phyloP scores from a whole-genome alignment of 1,140 invertebrate genomes.

The Samia ricini region DNA sequence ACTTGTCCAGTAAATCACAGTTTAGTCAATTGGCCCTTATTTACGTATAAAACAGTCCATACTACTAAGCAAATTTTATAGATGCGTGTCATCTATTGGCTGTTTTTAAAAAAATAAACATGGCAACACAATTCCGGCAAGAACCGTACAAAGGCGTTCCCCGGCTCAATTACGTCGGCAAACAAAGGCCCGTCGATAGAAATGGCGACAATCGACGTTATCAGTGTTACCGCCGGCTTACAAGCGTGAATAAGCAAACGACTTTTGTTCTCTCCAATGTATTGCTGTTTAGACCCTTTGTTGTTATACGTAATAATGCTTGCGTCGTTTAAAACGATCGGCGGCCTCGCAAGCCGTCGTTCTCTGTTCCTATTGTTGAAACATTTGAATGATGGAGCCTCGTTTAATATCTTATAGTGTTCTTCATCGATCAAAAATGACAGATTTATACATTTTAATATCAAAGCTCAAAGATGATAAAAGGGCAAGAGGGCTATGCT shows the following conservation, averaged over 20 bases:
- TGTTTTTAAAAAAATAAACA: not conserved
- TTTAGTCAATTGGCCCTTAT: no score
- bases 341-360: no score
- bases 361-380: not conserved
- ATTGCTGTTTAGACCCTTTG: not conserved
- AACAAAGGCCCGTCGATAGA: not conserved
- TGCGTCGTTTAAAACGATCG: not conserved
- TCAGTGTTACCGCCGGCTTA: not conserved
- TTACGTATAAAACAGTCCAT: not conserved
- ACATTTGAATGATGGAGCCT: not conserved
- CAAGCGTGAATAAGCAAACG: not conserved
- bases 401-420: not conserved
- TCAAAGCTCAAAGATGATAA: no score
- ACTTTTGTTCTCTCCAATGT: not conserved
- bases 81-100: not conserved
- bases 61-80: not conserved
- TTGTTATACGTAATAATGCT: not conserved
- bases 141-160: not conserved
- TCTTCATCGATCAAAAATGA: no score
- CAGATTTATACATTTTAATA: no score
- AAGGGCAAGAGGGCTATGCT: no score
- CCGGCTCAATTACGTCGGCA: not conserved
- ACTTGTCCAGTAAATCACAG: no score
- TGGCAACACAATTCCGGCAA: not conserved
- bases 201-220: slow-evolving; percentile 1